Evolutionary conservation across 2,888 invertebrate species (phyloP), one percentile per base, ranked within the genome.

Genomic region (Lepidochrysops patricia): DNA sequence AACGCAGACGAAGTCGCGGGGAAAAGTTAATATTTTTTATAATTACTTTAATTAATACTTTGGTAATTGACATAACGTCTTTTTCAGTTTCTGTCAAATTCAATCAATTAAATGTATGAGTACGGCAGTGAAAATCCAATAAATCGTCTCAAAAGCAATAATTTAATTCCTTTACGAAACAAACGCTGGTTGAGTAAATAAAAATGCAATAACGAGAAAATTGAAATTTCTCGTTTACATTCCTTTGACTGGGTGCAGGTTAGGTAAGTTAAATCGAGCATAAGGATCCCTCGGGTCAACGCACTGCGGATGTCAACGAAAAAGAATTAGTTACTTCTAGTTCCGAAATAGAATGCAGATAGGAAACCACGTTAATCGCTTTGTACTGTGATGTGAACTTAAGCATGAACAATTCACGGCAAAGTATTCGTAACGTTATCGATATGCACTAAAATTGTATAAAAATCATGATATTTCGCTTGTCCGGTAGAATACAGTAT

Each of bases 271-370:
- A 66, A 70, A 69, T 71, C 64, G 66, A 57, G 66, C 66, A 63
- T 65, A 64, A 64, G 63, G 66, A 68, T 69, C 64, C 64, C 65
- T 69, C 62, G 60, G 60, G 68, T 74, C 71, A 72, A 71, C 62
- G 71, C 72, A 71, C 74, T 61, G 67, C 65, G 63, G 70, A 72
- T 72, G 69, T 71, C 70, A 69, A 73, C 66, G 67, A 72, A 83
- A 82, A 81, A 80, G 78, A 73, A 79, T 80, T 85, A 84, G 79
- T 74, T 73, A 76, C 19, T 72, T 73, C 74, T 72, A 73, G 64
- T 67, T 77, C 80, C 76, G 74, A 85, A 87, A 88, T 88, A 88
- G 83, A 77, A 43, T 7, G 43, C 43, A 19, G 12, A 43, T 29
- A 29, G 43, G 43, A 43, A 43, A 23, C 23, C 19, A 43, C 43